Base-by-base conservation (phyloP, 2,888 invertebrate genomes). In the Dynastes hyllus region DNA sequence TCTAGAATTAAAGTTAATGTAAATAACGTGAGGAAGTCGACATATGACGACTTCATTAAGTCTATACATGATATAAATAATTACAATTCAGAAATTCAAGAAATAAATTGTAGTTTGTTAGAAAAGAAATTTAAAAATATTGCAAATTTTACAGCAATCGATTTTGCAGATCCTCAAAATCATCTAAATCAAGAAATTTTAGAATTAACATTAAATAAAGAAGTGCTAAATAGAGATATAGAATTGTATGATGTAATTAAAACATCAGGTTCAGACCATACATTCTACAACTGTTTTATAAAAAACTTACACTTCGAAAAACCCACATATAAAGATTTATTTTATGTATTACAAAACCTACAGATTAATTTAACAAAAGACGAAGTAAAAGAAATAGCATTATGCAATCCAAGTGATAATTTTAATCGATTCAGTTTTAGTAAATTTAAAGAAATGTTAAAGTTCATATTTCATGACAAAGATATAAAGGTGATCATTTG, bases 1-100 rank as follows among this genome's bases (percentile, higher is more conserved):
- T 85, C 83, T 71, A 78, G 77, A 55, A 40, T 77, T 9, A 45
- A 45, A 45, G 6, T 2, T 6, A 32, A 66, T 1, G 32, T 55
- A 2, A 11, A 9, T 58, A 55, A 11, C 11, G 13, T 58, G 1
- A 11, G 0, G 37, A 37, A 16, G 5, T 2, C 66, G 16, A 66
- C 45, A 16, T 66, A 66, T 2, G 40, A 66, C 13, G 45, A 66
- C 6, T 45, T 66, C 8, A 6, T 66, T 6, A 37, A 66, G 16
- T 66, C 66, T 16, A 16, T 45, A n/a, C 22, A 66, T 16, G 40
- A 66, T 16, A 5, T 8, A 66, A 66, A 2, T 4, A 2, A 1
- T 66, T 40, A 45, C 13, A 45, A 66, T 16, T 8, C 40, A 4
- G 66, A 66, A 66, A 66, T 40, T 1, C 4, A 5, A 22, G 66